Percentiles rank a stretch among this genome's conserved stretches.
These are phyloP conservation scores for Talpa occidentalis DNA, from an alignment of 2,113 vertebrate species.

Conservation along the genomic window DNA sequence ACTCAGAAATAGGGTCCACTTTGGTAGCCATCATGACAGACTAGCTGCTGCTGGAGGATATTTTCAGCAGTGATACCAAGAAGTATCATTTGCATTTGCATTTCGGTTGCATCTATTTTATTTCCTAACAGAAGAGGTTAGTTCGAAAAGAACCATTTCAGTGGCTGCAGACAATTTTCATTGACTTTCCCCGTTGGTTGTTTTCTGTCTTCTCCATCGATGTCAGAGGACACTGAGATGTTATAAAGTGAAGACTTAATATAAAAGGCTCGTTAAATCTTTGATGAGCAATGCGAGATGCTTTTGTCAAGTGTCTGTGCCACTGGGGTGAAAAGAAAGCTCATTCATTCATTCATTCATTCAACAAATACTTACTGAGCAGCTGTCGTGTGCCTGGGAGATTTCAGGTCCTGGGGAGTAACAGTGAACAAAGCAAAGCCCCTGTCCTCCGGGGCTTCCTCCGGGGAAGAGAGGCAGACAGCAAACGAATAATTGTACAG, in stretches of 20 bases:
- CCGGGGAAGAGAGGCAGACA: neutral
- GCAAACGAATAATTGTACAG: neutral
- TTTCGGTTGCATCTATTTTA: slow-evolving; percentile 44
- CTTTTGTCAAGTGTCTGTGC: neutral
- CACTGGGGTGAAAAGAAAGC: neutral
- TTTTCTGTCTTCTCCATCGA: neutral
- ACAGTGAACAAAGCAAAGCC: neutral
- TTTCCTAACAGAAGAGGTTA: slow-evolving; percentile 23
- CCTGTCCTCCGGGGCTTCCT: neutral
- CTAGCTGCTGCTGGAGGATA: neutral
- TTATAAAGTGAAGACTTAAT: neutral
- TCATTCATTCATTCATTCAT: neutral
- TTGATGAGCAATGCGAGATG: neutral
- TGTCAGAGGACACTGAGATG: neutral
- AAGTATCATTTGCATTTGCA: neutral
- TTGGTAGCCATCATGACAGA: slow-evolving; percentile 28
- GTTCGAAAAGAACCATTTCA: neutral
- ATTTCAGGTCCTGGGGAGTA: neutral
- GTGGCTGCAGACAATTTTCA: neutral
- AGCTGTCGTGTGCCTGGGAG: neutral
- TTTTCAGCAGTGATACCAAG: slow-evolving; percentile 23
- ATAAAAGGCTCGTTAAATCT: neutral
- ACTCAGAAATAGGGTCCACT: neutral
- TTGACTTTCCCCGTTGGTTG: neutral
- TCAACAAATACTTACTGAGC: neutral